Evolutionary conservation across 2,888 invertebrate species (phyloP), one percentile per base, ranked within the genome.

Genomic region (Ormyrus rosae): DNA sequence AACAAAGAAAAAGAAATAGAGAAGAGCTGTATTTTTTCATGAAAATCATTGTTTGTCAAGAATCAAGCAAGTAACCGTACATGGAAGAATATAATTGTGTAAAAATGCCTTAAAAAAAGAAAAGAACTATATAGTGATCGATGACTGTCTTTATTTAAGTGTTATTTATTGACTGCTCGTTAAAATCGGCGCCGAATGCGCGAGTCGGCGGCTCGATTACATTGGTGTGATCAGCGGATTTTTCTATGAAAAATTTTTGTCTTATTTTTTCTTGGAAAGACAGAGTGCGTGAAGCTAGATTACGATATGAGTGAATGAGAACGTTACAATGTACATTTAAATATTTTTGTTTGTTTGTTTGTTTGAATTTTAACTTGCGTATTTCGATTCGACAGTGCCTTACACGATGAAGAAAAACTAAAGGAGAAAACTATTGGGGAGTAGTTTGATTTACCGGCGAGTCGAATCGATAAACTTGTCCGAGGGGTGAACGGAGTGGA

Each of bases 161-260:
- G 73, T 80, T 81, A 81, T 81, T 81, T 78, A 81, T 81, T 81
- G 55, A 75, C 69, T 79, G 72, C 67, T 79, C 13, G 71, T 78
- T 75, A 67, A 34, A 72, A 61, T 72, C 64, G 63, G 71, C 11
- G 58, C 68, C 67, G 75, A 53, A 46, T 56, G 53, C 64, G 74
- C 34, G 58, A 71, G 64, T 10, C 63, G 73, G 65, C 9, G 55
- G 6, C 55, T 74, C 65, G 55, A 70, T 75, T 45, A 48, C 48
- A 46, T 77, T 48, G 50, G 67, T 78, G 75, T 78, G 61, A 78
- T 71, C 70, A 64, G 75, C 45, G 72, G 70, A 74, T 73, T 82
- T 82, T 82, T 82, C 80, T 82, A 80, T 80, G 79, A 80, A 82
- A 82, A 82, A 63, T 70, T 70, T 81, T 75, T 70, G 64, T 81